phyloP scores from a whole-genome alignment of 2,888 invertebrate genomes.

The Stomorhina lunata region DNA sequence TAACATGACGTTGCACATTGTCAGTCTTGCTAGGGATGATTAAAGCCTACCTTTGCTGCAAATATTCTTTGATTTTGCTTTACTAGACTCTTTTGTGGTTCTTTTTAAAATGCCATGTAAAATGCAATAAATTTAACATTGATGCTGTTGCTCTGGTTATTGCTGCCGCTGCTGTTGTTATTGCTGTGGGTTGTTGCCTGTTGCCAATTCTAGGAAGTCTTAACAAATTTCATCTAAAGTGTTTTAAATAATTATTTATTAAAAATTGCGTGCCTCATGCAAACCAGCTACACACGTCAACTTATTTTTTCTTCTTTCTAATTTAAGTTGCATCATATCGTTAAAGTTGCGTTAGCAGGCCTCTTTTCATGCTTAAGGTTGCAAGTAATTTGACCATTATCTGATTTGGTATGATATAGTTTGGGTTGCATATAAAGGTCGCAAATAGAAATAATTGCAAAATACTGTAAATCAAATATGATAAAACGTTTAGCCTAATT shows the following conservation, averaged over 20 bases:
- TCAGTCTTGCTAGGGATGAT: slow-evolving; percentile 36
- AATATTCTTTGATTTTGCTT: background rate
- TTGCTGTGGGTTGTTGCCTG: slow-evolving; percentile 18
- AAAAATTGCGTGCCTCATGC: slow-evolving; percentile 63
- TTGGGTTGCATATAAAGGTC: background rate
- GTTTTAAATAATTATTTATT: slow-evolving; percentile 65
- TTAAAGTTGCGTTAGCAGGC: background rate
- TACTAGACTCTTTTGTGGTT: background rate
- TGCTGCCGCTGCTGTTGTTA: background rate
- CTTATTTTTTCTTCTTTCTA: background rate
- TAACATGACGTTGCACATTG: slow-evolving; percentile 22
- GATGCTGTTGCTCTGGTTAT: slow-evolving; percentile 16
- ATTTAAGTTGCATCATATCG: background rate
- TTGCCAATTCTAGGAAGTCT: slow-evolving; percentile 59
- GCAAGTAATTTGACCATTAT: slow-evolving; percentile 44
- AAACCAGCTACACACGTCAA: slow-evolving; percentile 40
- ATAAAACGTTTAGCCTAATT: background rate
- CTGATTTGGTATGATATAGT: slow-evolving; percentile 30
- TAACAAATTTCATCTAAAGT: slow-evolving; percentile 59
- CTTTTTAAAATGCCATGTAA: slow-evolving; percentile 21
- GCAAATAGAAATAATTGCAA: background rate
- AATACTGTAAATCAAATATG: background rate
- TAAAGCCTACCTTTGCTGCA: slow-evolving; percentile 47
- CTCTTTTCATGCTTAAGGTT: slow-evolving; percentile 2
- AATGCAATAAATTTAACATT: background rate